A percentile compares a stretch with the other conserved stretches of the same genome.
Evolutionary conservation across 1,140 invertebrate genomes (phyloP).

Genomic region (Zaprionus taronus): DNA sequence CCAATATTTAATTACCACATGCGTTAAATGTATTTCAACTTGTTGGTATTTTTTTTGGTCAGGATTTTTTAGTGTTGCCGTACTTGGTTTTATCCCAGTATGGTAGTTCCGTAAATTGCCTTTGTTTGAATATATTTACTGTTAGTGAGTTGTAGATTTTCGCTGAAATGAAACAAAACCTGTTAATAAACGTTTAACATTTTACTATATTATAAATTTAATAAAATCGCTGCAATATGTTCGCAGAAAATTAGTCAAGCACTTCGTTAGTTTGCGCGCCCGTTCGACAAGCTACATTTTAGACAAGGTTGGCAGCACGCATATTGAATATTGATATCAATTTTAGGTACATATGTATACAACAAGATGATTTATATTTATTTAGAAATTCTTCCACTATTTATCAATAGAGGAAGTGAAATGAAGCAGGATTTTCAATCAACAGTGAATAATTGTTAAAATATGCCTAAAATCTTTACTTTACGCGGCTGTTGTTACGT

Average conservation of each 20-base stretch:
- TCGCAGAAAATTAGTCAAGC: not conserved
- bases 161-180: conserved; percentile 22
- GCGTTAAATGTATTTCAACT: conserved; percentile 37
- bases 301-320: conserved; percentile 33
- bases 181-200: not conserved
- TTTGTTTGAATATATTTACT: conserved; percentile 32
- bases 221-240: not conserved
- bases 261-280: conserved; percentile 38
- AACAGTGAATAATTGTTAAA: not conserved
- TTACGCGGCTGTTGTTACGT: conserved; percentile 22
- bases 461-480: not conserved
- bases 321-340: conserved; percentile 77
- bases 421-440: not conserved
- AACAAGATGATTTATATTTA: conserved; percentile 54
- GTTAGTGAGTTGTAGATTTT: not conserved
- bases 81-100: conserved; percentile 7
- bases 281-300: conserved; percentile 14
- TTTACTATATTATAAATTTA: not conserved
- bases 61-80: conserved; percentile 29
- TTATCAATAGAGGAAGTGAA: not conserved
- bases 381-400: conserved; percentile 28
- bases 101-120: conserved; percentile 17
- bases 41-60: conserved; percentile 38
- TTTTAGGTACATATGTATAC: conserved; percentile 68
- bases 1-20: conserved; percentile 33